These are phyloP conservation scores for Pelodytes ibericus DNA, from an alignment of 2,797 vertebrate species.

Conservation along the genomic window DNA sequence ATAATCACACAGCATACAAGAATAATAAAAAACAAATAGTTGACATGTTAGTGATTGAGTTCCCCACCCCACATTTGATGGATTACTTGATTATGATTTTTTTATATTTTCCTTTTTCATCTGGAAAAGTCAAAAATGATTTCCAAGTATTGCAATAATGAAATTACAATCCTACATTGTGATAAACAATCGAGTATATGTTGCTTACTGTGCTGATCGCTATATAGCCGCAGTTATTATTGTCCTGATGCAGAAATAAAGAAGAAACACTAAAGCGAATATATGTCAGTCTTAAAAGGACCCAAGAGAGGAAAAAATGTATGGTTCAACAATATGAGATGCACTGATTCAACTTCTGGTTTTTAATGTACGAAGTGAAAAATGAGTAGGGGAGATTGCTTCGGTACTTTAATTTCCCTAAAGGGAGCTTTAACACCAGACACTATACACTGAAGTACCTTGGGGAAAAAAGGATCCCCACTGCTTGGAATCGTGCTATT, in stretches of 20 bases:
- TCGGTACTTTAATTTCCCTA: slow-evolving; percentile 41
- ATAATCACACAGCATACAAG: no score
- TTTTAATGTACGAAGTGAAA: slow-evolving; percentile 38
- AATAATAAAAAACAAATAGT: no score
- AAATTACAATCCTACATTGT: not conserved
- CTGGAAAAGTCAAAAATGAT: not conserved
- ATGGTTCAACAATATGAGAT: slow-evolving; percentile 24
- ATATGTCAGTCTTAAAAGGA: slow-evolving; percentile 30
- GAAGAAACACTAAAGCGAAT: slow-evolving; percentile 12
- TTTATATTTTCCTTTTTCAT: not conserved
- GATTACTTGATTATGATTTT: not conserved
- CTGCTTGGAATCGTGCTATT: slow-evolving; percentile 17
- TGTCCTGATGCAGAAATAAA: slow-evolving; percentile 7
- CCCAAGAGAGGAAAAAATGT: slow-evolving; percentile 17
- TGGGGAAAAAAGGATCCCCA: slow-evolving; percentile 25
- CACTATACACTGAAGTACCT: slow-evolving; percentile 24
- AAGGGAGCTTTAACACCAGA: slow-evolving; percentile 34
- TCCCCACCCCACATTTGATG: not conserved
- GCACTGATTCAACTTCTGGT: slow-evolving; percentile 5
- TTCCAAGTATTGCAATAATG: not conserved
- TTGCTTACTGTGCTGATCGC: not conserved
- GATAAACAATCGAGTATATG: not conserved
- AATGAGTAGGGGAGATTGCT: slow-evolving; percentile 35
- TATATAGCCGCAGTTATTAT: slow-evolving; percentile 32
- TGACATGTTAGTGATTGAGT: not conserved